phyloP scores from a whole-genome alignment of 2,797 vertebrate species.

The Vultur gryphus region DNA sequence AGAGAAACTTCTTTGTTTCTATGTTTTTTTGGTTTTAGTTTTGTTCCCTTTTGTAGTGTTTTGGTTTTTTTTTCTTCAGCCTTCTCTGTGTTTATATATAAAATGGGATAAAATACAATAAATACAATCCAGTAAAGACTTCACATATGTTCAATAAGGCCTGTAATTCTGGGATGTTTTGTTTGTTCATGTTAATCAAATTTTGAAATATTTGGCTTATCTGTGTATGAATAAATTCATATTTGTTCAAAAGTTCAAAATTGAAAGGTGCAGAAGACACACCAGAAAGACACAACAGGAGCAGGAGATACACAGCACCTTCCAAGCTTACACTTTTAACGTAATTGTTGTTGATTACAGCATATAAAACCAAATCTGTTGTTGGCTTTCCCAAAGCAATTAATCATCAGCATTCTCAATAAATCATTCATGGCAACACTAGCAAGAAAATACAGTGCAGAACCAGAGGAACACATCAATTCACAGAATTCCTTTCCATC shows the following conservation, averaged over 20 bases:
- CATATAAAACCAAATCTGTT: background rate
- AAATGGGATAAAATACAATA: background rate
- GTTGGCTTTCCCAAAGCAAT: background rate
- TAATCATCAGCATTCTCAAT: background rate
- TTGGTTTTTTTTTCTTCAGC: background rate
- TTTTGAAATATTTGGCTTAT: background rate
- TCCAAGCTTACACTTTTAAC: background rate
- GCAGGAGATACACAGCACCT: background rate
- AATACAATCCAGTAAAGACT: background rate
- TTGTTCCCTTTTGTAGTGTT: background rate
- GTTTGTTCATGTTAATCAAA: background rate
- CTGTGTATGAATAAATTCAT: background rate
- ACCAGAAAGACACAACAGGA: background rate
- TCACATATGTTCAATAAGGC: fast-evolving
- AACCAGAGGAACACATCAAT: background rate
- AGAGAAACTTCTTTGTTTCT: background rate
- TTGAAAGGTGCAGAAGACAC: background rate
- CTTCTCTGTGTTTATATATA: background rate
- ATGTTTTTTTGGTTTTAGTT: fast-evolving
- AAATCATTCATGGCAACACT: background rate
- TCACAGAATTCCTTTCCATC: background rate
- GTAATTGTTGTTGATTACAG: background rate
- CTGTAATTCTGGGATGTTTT: background rate
- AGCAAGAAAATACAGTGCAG: background rate
- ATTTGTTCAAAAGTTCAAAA: background rate